phyloP scores from a whole-genome alignment of 2,797 vertebrate genomes.

The Mormyrops attenuatus region DNA sequence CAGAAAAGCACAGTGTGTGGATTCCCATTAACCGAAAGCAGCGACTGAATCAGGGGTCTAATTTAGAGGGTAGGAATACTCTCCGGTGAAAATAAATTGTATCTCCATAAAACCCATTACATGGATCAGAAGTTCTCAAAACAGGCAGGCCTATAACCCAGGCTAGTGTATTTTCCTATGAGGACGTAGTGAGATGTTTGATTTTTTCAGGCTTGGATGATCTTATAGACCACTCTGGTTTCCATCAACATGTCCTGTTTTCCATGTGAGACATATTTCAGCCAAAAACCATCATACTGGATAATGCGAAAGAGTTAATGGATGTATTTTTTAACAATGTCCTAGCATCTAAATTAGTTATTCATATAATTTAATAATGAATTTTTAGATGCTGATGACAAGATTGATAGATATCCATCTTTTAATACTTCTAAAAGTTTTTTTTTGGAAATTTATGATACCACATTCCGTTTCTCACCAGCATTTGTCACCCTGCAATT shows the following conservation, averaged over 20 bases:
- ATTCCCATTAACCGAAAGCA: background rate
- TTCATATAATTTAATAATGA: background rate
- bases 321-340: background rate
- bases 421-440: background rate
- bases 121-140: constrained; percentile 3
- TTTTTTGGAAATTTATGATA: background rate
- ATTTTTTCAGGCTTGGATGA: background rate
- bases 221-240: background rate
- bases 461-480: background rate
- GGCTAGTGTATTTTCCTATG: background rate
- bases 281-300: background rate
- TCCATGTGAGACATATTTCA: background rate
- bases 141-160: background rate
- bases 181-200: background rate
- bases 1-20: background rate
- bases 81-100: background rate
- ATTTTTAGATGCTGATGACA: background rate
- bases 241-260: background rate
- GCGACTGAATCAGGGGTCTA: background rate
- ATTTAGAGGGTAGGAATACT: background rate
- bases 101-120: constrained; percentile 2
- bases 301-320: background rate
- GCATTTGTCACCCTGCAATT: background rate
- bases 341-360: background rate
- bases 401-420: background rate